These are phyloP conservation scores for Meloidogyne exigua DNA, from an alignment of 1,140 invertebrate genomes.

Conservation along the genomic window DNA sequence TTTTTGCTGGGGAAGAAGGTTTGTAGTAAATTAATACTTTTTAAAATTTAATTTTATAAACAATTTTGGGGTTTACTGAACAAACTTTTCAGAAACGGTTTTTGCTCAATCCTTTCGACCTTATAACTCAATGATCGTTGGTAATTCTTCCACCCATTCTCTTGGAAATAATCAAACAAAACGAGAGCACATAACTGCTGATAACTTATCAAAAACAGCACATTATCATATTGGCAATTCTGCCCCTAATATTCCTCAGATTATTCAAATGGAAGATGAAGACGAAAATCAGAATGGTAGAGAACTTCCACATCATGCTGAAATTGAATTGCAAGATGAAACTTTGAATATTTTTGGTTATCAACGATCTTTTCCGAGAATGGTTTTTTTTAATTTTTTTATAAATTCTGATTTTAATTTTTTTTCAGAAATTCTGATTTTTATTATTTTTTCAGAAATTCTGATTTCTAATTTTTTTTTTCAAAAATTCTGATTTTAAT, in stretches of 20 bases:
- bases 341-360: slow-evolving; percentile 52
- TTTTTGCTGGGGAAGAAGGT: background rate
- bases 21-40: background rate
- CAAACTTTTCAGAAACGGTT: background rate
- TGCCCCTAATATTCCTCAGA: background rate
- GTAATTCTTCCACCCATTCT: background rate
- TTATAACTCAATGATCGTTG: background rate
- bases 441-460: too few species aligned
- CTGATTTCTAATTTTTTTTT: background rate
- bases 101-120: background rate
- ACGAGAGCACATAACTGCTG: background rate
- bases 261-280: background rate
- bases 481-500: slow-evolving; percentile 11
- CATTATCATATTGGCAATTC: background rate
- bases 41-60: too few species aligned
- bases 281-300: background rate
- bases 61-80: too few species aligned
- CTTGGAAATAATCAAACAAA: background rate
- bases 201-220: background rate
- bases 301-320: slow-evolving; percentile 38
- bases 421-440: too few species aligned
- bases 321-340: slow-evolving; percentile 47
- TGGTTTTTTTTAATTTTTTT: slow-evolving; percentile 32
- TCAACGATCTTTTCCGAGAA: slow-evolving; percentile 32
- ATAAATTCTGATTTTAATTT: too few species aligned